Conservation (phyloP, 2,888 invertebrate genomes). For the Leucania comma region DNA sequence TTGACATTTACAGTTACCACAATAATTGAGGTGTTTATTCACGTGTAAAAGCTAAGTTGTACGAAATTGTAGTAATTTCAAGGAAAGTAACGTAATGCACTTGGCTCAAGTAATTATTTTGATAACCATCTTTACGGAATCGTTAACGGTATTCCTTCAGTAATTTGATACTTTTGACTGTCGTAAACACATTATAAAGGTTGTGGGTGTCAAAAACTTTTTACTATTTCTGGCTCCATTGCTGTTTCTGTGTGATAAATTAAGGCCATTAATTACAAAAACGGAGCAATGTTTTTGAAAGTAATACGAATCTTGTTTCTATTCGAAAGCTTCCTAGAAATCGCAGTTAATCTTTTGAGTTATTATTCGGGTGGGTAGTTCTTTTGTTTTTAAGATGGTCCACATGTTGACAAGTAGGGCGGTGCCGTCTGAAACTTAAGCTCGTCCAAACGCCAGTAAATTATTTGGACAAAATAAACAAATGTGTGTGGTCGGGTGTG, state of each 20-base stretch:
- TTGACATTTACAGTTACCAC: conserved; percentile 23
- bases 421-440: conserved; percentile 50
- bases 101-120: conserved; percentile 45
- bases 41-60: conserved; percentile 29
- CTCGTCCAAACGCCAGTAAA: conserved; percentile 53
- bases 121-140: conserved; percentile 63
- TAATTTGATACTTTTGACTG: conserved; percentile 73
- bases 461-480: conserved; percentile 65
- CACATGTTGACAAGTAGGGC: conserved; percentile 56
- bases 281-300: conserved; percentile 18
- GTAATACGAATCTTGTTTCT: conserved; percentile 39
- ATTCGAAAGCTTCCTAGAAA: conserved; percentile 47
- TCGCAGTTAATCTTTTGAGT: conserved; percentile 38
- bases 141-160: conserved; percentile 50
- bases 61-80: conserved; percentile 52
- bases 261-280: conserved; percentile 34
- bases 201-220: conserved; percentile 57
- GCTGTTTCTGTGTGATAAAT: conserved; percentile 44
- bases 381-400: conserved; percentile 59
- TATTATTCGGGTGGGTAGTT: conserved; percentile 42
- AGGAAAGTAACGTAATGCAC: conserved; percentile 45
- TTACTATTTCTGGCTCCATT: conserved; percentile 7
- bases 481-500: conserved; percentile 66
- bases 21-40: conserved; percentile 43
- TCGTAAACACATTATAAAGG: conserved; percentile 62